Conservation (phyloP, 2,888 invertebrate genomes). For the Napeogenes sylphis region DNA sequence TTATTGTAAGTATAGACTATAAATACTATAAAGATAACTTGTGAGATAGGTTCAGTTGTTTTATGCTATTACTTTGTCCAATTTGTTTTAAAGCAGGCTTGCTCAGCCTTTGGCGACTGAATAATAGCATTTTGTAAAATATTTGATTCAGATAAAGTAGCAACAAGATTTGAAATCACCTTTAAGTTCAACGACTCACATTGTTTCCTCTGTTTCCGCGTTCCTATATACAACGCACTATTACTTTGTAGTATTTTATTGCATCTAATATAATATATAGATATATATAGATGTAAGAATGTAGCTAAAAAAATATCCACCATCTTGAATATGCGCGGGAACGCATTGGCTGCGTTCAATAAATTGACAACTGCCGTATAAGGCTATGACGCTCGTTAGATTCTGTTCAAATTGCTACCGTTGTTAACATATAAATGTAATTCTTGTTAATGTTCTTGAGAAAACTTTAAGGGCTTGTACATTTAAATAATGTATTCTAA, state of each 20-base stretch:
- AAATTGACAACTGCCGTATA: conserved; percentile 71
- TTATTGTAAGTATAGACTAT: no score
- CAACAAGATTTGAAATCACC: conserved; percentile 1
- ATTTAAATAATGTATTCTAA: neutral
- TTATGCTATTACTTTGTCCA: neutral
- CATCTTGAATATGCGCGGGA: conserved; percentile 42
- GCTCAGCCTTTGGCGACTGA: neutral
- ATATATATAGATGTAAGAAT: no score
- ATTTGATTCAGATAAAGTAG: conserved; percentile 6
- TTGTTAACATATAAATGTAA: conserved; percentile 30
- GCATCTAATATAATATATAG: no score
- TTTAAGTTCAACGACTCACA: neutral
- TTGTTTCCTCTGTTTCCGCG: neutral
- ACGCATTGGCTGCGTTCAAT: conserved; percentile 56
- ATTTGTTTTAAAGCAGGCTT: neutral
- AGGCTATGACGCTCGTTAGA: conserved; percentile 49
- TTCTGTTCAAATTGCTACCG: conserved; percentile 52
- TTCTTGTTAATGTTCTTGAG: neutral
- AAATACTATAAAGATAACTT: no score
- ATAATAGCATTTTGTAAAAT: neutral
- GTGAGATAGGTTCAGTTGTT: neutral
- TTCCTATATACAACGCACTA: neutral
- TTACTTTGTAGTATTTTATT: neutral
- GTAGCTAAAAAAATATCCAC: no score
- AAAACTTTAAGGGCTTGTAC: neutral